Base-by-base conservation (phyloP, 2,888 invertebrate genomes). In the Gnatocerus cornutus region DNA sequence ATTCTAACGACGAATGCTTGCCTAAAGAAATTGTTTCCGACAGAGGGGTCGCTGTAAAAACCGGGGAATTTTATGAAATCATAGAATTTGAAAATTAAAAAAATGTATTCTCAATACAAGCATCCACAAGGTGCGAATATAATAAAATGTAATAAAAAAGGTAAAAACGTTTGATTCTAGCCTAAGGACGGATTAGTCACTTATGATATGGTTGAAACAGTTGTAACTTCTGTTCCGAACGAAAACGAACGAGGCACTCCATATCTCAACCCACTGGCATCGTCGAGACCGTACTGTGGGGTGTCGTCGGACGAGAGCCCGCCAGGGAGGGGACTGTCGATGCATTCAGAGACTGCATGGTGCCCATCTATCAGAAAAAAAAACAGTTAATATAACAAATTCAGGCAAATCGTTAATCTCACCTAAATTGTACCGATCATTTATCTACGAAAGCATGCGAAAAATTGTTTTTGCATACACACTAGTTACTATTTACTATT, bases 261-360 rank as follows among this genome's bases (percentile, higher is more conserved):
- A 16, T 52, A 61, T 12, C 29, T 62, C 10, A 70, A 27, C 56
- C 56, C 39, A 71, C 93, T 0, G 95, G 95, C 91, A 94, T 93
- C 27, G 95, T 95, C 3, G 95, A 95, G 0, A 95, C 93, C 6
- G 95, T 95, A 85, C 94, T 94, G 86, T 95, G 95, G 0, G 96
- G 96, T 13, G 96, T 96, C 59, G 95, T 96, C 27, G 96, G 96
- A 13, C 95, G 89, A 30, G 95, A 96, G 46, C 95, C 95, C 63
- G 95, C 95, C 68, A 96, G 88, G 0, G 95, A 95, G 72, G 95
- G 95, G 78, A 93, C 93, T 48, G 94, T 91, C 10, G 95, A 95
- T 14, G 94, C 94, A 85, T 92, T 92, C 78, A 93, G 85, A 39
- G 92, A 93, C 71, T 91, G 91, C 94, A 96, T 93, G 61, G 96